Conservation (phyloP, 2,113 vertebrate species). For the Egretta garzetta region DNA sequence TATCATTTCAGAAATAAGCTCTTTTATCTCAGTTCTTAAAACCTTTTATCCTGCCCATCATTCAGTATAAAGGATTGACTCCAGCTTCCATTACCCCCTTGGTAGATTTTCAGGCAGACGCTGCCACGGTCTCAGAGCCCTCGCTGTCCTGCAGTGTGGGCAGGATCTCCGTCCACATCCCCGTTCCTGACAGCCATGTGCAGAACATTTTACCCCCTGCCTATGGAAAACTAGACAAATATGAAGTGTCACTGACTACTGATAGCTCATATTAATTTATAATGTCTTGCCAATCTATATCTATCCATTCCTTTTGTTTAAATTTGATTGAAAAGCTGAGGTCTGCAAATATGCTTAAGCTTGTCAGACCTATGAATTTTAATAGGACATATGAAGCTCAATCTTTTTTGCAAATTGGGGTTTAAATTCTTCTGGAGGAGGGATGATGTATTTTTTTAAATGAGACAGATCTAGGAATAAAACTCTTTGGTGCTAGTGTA, state of each 20-base stretch:
- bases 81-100: not conserved
- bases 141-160: accelerated
- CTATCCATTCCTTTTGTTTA: not conserved
- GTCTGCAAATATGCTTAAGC: not conserved
- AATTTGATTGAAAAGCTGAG: not conserved
- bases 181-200: not conserved
- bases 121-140: not conserved
- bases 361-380: not conserved
- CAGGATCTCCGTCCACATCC: not conserved
- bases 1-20: not conserved
- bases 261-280: not conserved
- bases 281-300: not conserved
- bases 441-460: not conserved
- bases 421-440: not conserved
- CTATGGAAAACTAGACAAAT: not conserved
- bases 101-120: not conserved
- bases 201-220: not conserved
- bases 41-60: accelerated
- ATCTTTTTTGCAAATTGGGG: not conserved
- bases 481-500: not conserved
- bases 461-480: not conserved
- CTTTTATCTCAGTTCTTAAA: not conserved
- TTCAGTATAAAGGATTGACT: not conserved
- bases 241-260: not conserved
- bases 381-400: not conserved